phyloP scores from a whole-genome alignment of 2,113 vertebrate genomes.

The Epinephelus cyanopodus region DNA sequence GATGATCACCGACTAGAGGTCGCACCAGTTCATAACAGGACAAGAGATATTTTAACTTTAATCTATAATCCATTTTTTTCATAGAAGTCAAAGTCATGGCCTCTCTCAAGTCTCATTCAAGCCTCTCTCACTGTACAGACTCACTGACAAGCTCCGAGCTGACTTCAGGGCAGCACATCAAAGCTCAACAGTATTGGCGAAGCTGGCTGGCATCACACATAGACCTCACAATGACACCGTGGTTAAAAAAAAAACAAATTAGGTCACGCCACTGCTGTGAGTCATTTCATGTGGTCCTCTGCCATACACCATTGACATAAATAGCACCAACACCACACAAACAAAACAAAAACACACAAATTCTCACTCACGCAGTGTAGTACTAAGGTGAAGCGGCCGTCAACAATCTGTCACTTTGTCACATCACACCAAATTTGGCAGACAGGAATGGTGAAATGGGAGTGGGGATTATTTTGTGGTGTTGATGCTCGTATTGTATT shows the following conservation, averaged over 20 bases:
- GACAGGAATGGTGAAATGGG: slow-evolving; percentile 24
- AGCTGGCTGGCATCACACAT: slow-evolving; percentile 37
- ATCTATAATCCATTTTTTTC: slow-evolving; percentile 32
- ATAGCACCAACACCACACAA: slow-evolving; percentile 47
- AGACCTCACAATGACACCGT: slow-evolving; percentile 52
- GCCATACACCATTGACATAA: slow-evolving; percentile 47
- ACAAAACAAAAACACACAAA: slow-evolving; percentile 47
- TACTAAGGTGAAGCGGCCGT: slow-evolving; percentile 29
- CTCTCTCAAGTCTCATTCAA: slow-evolving; percentile 35
- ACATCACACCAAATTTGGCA: slow-evolving; percentile 43
- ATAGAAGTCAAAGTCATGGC: slow-evolving; percentile 49
- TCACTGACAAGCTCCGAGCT: slow-evolving; percentile 18
- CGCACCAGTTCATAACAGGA: not conserved
- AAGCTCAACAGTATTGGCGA: slow-evolving; percentile 37
- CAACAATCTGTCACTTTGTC: slow-evolving; percentile 38
- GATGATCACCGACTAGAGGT: slow-evolving; percentile 4
- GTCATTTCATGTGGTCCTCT: slow-evolving; percentile 50
- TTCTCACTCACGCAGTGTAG: slow-evolving; percentile 17
- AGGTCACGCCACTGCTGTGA: slow-evolving; percentile 57
- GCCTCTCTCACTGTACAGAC: slow-evolving; percentile 19
- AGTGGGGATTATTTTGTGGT: slow-evolving; percentile 20
- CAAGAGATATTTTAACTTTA: slow-evolving; percentile 23
- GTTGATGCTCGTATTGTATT: slow-evolving; percentile 3
- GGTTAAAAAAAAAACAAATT: slow-evolving; percentile 25
- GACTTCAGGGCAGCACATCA: slow-evolving; percentile 44